Percentiles rank a stretch among this genome's conserved stretches.
phyloP scores from a whole-genome alignment of 2,113 vertebrate genomes.

The Datnioides undecimradiatus region DNA sequence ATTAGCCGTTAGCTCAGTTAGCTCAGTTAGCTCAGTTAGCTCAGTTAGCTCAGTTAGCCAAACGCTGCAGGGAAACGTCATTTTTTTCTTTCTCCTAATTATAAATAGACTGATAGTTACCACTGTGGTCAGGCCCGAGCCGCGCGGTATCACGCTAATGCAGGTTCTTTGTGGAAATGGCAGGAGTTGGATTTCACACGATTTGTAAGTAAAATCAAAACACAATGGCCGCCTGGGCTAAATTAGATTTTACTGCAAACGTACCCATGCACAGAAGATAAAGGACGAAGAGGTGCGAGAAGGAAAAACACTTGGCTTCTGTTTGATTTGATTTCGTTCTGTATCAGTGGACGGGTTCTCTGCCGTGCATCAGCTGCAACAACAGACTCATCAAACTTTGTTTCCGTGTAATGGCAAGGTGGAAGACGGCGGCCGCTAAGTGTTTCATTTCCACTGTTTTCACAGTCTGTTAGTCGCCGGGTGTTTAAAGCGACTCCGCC shows the following conservation, averaged over 20 bases:
- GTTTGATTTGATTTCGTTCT: neutral
- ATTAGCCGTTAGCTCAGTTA: too few relatives aligned
- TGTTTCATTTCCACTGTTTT: slow-evolving; percentile 15
- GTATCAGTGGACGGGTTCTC: neutral
- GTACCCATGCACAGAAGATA: neutral
- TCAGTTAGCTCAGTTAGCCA: too few relatives aligned
- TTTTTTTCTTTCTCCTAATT: too few relatives aligned
- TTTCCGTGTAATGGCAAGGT: neutral
- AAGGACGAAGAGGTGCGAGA: neutral
- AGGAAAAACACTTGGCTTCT: neutral
- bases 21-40: too few relatives aligned
- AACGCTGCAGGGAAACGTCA: too few relatives aligned
- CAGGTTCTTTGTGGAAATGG: neutral
- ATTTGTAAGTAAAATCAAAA: neutral
- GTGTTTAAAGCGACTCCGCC: slow-evolving; percentile 3
- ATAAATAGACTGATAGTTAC: too few relatives aligned
- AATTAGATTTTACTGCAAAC: neutral
- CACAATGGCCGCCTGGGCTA: neutral
- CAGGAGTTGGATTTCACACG: neutral
- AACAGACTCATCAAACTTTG: neutral
- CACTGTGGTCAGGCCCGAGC: too few relatives aligned
- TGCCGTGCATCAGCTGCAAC: neutral
- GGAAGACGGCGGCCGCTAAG: neutral
- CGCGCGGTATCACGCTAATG: neutral
- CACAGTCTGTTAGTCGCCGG: slow-evolving; percentile 15